Evolutionary conservation across 1,140 invertebrate genomes (phyloP).

Genomic region (Melanaphis sacchari): DNA sequence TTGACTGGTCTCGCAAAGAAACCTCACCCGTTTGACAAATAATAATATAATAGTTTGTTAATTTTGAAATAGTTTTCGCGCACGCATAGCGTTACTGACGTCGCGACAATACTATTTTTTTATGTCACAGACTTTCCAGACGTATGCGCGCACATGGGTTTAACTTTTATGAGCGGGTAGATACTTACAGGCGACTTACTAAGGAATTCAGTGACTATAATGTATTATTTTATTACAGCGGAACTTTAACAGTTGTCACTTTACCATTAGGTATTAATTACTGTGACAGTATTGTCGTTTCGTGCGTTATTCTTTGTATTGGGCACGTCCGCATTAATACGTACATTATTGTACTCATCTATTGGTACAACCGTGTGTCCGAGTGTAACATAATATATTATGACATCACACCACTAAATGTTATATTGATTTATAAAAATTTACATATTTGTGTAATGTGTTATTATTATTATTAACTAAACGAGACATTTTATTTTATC

Average conservation of each 20-base stretch:
- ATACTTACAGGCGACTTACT: neutral
- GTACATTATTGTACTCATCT: neutral
- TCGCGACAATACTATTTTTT: neutral
- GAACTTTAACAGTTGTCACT: neutral
- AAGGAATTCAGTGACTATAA: neutral
- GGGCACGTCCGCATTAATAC: neutral
- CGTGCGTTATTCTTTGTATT: neutral
- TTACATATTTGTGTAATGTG: neutral
- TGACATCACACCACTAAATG: neutral
- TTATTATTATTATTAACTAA: neutral
- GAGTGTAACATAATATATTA: neutral
- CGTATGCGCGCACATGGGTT: neutral
- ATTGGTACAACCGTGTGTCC: neutral
- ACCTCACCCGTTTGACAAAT: conserved; percentile 5
- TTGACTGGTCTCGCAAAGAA: conserved; percentile 29
- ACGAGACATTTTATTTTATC: neutral
- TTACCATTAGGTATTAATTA: neutral
- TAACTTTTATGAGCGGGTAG: neutral
- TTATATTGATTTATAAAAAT: neutral
- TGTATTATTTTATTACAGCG: neutral
- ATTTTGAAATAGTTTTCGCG: conserved; percentile 32
- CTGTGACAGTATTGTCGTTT: neutral
- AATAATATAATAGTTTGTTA: neutral
- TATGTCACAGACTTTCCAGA: neutral
- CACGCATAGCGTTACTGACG: neutral